Base-by-base conservation (phyloP, 2,113 vertebrate genomes). In the Syngnathus scovelli region DNA sequence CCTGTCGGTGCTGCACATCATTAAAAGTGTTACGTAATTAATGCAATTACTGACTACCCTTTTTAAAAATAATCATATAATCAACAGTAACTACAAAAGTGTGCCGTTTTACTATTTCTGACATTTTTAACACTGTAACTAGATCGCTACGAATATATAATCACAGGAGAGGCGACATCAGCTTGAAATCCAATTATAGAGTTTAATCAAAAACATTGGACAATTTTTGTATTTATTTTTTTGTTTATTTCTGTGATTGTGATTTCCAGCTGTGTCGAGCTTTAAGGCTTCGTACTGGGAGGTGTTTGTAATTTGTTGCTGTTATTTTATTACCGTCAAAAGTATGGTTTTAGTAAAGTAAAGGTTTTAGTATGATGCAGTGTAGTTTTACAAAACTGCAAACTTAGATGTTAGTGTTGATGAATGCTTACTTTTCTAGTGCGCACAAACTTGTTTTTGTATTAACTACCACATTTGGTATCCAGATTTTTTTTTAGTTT, bases 21-120 rank as follows among this genome's bases (percentile, higher is more conserved):
- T 62, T 62, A 62, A 44, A 62, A 44, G 41, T 62, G 41, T 44
- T 62, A 27, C 61, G 27, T 44, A 43, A 58, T 44, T 27, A 23
- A 44, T 44, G 6, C 19, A 23, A 27, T 39, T 41, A 23, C n/a
- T 44, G 21, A 62, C 39, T 44, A 43, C 38, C 2, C 13, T 43
- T 61, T 39, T 60, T n/a, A 39, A 39, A 39, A 9, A 19, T 38
- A 16, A n/a, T 43, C 21, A 21, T 41, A 1, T 21, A 61, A 41
- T 39, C 19, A 38, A 1, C 18, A 61, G 15, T 36, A 33, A 5
- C 13, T 36, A 33, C 27, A 18, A 16, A 36, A 36, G 4, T 6
- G 33, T 58, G 3, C 27, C 16, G 27, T 58, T 36, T 58, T 6
- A 13, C 55, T 18, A 36, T 58, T 58, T 58, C 27, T 36, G 55